A percentile compares a stretch with the other conserved stretches of the same genome.
phyloP scores from a whole-genome alignment of 2,113 vertebrate species.

The Ellobius talpinus region DNA sequence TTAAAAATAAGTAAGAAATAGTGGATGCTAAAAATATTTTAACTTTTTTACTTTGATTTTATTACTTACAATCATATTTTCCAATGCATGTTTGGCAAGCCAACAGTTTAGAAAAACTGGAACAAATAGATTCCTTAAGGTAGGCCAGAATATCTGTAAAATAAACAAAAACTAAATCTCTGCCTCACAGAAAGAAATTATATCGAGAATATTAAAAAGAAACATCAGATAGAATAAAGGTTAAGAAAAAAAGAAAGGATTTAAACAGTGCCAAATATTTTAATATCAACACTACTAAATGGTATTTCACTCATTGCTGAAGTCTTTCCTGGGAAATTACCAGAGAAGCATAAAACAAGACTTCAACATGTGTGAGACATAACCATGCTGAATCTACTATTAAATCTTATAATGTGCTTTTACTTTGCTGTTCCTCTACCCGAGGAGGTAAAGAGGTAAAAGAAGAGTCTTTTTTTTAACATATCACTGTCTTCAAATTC shows the following conservation, averaged over 20 bases:
- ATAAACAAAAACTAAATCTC: slow-evolving; percentile 70
- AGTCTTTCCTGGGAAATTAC: slow-evolving; percentile 28
- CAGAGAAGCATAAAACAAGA: background rate
- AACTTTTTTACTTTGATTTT: background rate
- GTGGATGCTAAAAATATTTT: background rate
- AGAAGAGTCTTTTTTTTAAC: background rate
- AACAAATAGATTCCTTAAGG: slow-evolving; percentile 91
- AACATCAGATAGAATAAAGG: background rate
- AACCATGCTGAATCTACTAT: background rate
- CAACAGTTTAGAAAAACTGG: slow-evolving; percentile 94
- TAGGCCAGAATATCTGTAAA: slow-evolving; percentile 91
- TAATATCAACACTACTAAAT: background rate
- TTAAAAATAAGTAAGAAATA: background rate
- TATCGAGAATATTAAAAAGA: background rate
- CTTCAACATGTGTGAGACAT: background rate
- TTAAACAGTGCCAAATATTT: background rate
- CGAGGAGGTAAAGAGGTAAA: background rate
- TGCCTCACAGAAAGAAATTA: slow-evolving; percentile 31
- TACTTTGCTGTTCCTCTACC: background rate
- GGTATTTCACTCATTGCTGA: background rate
- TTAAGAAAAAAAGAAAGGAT: background rate
- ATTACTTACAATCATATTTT: slow-evolving; percentile 93
- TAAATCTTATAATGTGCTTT: background rate
- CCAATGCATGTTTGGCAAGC: slow-evolving; percentile 92
- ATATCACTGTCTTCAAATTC: background rate